A percentile compares a stretch with the other conserved stretches of the same genome.
These are phyloP conservation scores for Scopus umbretta DNA, from an alignment of 2,113 vertebrate species.

Conservation along the genomic window DNA sequence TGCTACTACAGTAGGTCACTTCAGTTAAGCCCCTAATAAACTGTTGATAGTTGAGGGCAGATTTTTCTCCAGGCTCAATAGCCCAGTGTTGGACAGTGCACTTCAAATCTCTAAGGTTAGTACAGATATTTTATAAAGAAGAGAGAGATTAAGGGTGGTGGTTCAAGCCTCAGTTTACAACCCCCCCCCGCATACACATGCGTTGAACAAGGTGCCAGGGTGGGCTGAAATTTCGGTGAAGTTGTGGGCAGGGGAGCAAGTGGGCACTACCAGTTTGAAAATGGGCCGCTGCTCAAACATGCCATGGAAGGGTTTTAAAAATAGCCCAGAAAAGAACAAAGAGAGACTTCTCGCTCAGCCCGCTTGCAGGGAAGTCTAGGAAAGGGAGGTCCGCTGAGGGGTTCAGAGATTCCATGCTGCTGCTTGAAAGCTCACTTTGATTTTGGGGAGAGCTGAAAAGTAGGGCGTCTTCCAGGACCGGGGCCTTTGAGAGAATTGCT, in stretches of 20 bases:
- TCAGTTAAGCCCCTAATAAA: slow-evolving; percentile 72
- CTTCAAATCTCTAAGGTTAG: slow-evolving; percentile 66
- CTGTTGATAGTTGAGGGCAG: slow-evolving; percentile 57
- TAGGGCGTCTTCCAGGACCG: fast-evolving
- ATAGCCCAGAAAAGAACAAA: not conserved
- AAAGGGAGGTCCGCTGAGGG: not conserved
- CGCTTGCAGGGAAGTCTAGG: not conserved
- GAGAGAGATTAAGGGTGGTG: slow-evolving; percentile 46
- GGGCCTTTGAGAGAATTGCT: not conserved
- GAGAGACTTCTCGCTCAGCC: not conserved
- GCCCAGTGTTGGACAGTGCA: slow-evolving; percentile 53
- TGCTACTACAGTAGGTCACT: slow-evolving; percentile 67
- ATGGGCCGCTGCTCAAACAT: not conserved
- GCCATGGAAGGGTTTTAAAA: not conserved
- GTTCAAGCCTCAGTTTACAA: slow-evolving; percentile 39
- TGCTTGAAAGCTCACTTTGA: not conserved
- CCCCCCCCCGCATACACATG: not conserved
- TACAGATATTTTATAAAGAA: not conserved
- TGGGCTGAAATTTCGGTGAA: slow-evolving; percentile 36
- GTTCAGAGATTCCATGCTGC: fast-evolving
- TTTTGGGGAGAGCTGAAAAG: not conserved
- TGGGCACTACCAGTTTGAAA: not conserved
- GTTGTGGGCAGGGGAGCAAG: not conserved
- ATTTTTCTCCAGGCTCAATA: slow-evolving; percentile 58
- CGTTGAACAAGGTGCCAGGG: not conserved